phyloP scores from a whole-genome alignment of 1,140 invertebrate species.

The Drosophila triauraria region DNA sequence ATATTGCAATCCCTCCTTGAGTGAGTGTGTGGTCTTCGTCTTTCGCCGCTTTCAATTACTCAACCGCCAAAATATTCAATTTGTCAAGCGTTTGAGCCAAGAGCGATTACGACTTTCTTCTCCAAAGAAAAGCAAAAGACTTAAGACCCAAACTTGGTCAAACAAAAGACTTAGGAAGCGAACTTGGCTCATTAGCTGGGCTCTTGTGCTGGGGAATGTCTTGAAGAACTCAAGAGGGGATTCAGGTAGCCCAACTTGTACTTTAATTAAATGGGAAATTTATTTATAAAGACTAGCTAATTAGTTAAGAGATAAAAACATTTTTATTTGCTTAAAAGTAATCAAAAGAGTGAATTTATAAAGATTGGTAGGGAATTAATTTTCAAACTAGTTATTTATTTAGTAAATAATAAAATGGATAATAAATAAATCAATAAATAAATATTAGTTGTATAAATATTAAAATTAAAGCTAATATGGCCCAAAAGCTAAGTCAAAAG shows the following conservation, averaged over 20 bases:
- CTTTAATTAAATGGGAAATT: constrained; percentile 13
- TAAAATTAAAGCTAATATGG: background rate
- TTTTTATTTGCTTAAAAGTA: background rate
- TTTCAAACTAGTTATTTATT: background rate
- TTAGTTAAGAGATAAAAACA: background rate
- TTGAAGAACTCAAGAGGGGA: constrained; percentile 13
- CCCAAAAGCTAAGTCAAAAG: background rate
- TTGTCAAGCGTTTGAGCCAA: constrained; percentile 38
- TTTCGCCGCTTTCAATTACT: constrained; percentile 46
- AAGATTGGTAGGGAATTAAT: too few species aligned
- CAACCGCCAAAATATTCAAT: constrained; percentile 47
- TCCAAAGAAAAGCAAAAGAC: constrained; percentile 52
- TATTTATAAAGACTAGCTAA: constrained; percentile 1
- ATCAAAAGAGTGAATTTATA: too few species aligned
- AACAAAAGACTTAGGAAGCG: constrained; percentile 56
- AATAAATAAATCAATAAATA: too few species aligned
- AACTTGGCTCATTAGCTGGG: constrained; percentile 44
- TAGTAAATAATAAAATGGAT: background rate
- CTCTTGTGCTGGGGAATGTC: constrained; percentile 14
- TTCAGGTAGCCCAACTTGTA: too few species aligned
- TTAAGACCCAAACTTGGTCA: constrained; percentile 47
- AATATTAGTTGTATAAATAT: background rate
- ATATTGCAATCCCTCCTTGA: background rate
- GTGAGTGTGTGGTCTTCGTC: constrained; percentile 27
- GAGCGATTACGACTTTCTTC: constrained; percentile 45